Base-by-base conservation (phyloP, 30 jellyfish, hydroid and myxozoan genomes). In the Hydractinia symbiolongicarpus region DNA sequence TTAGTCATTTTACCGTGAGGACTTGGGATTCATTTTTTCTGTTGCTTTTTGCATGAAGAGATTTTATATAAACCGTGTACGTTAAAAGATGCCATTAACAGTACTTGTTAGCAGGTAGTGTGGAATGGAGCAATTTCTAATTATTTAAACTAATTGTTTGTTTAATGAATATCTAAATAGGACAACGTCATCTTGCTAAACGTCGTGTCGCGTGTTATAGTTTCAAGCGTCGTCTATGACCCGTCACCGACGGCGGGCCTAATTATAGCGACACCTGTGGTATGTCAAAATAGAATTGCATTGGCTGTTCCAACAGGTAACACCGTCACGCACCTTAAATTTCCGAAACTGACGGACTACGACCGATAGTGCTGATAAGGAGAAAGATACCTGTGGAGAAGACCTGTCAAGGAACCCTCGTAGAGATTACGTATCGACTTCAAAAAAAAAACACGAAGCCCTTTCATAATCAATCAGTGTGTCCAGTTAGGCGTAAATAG, bases 281-380 rank as follows among this genome's bases (percentile, higher is more conserved):
- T 77, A 30, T 77, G 85, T 66, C 85, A 77, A 77, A 77, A 77
- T 60, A 77, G 60, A 53, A 77, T 79, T n/a, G 54, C 85, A 5
- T 53, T 77, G 19, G 85, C 76, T 30, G 40, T 77, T 9, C 85
- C 85, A 30, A 20, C 79, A 13, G 85, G 53, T 17, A 77, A 57
- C 21, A 77, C 40, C 55, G 55, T 77, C 55, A 16, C 5, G 13
- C 85, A 77, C 60, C 15, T 77, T 0, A 61, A 77, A 54, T 77
- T 77, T 54, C 85, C 85, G 82, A 77, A 77, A 8, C 54, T 77
- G 54, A 77, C 60, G 6, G 77, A 77, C 44, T 76, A 61, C 19
- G 85, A 77, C 60, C 75, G 85, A 15, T 77, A 50, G 40, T 64
- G 74, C 17, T 11, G 9, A 64, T 0, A 2, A 4, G 74, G 44